Conservation (phyloP, 2,888 invertebrate species). For the Chrysomela aeneicollis region DNA sequence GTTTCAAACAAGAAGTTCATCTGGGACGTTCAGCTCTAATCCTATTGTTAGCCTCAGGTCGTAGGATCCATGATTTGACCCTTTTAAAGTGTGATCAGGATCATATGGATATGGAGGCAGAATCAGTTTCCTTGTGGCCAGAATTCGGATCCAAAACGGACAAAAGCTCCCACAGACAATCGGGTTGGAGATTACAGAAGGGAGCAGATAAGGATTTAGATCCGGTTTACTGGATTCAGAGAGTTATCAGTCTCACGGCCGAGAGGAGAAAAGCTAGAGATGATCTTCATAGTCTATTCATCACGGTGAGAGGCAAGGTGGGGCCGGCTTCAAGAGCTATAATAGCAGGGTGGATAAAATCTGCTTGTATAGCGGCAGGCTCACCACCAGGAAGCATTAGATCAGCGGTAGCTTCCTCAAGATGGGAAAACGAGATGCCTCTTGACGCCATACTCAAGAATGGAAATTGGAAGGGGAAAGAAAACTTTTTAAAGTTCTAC, state of each 20-base stretch:
- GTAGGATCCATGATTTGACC: constrained; percentile 19
- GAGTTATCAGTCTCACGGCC: background rate
- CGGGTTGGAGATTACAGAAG: constrained; percentile 9
- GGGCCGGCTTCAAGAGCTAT: constrained; percentile 18
- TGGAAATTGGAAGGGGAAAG: constrained; percentile 26
- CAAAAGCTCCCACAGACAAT: background rate
- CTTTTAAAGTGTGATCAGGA: background rate
- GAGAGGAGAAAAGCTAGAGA: background rate
- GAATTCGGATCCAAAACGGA: constrained; percentile 15
- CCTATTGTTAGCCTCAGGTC: constrained; percentile 10
- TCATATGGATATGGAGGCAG: background rate
- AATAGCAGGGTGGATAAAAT: constrained; percentile 23
- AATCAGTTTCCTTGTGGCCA: constrained; percentile 4
- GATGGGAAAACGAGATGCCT: background rate
- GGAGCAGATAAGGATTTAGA: background rate
- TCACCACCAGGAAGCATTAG: background rate
- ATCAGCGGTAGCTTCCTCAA: constrained; percentile 2
- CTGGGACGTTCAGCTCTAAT: constrained; percentile 10
- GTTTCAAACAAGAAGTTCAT: background rate
- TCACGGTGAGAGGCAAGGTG: constrained; percentile 15
- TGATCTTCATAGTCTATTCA: constrained; percentile 2
- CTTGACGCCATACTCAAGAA: constrained; percentile 22
- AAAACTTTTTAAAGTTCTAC: constrained; percentile 30
- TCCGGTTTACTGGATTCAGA: background rate
- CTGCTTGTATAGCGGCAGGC: background rate